Base-by-base conservation (phyloP, 2,797 vertebrate genomes). In the Orestias chungarensis region DNA sequence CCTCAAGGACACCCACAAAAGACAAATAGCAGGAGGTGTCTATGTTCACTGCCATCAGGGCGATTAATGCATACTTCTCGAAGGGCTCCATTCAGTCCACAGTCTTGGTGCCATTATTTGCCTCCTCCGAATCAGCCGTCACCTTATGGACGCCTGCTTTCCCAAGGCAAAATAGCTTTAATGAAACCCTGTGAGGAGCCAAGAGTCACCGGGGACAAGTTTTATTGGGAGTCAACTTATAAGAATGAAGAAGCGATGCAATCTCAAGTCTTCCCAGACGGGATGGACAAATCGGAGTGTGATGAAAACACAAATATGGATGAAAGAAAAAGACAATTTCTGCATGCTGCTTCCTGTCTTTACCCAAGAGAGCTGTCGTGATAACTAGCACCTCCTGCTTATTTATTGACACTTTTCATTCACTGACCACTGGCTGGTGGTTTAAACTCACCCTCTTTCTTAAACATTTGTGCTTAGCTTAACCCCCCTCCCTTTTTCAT, bases 351-450 rank as follows among this genome's bases (percentile, higher is more conserved):
- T 81, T 52, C 70, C 31, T 50, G 14, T 85, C 80, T 87, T 77
- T 74, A 80, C 85, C 69, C 79, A 71, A 35, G 73, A 72, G 86
- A 89, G 76, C 82, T 84, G 84, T 89, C 86, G 79, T 62, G 83
- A 84, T 76, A 82, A 75, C 68, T 43, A 23, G 70, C 75, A 76
- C 27, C 73, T 66, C 70, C 84, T 75, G 84, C 85, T 91, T 90
- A 91, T 92, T 91, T 89, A 90, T 90, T 75, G 86, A 83, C 76
- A 87, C 81, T 75, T 82, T 86, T 88, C 84, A 84, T 82, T 89
- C 79, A 85, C 50, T 65, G 68, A 65, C 84, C 75, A 82, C 76
- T 90, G 86, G 91, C 81, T 66, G 77, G 79, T 65, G 85, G 76
- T 90, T 90, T 84, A 75, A 86, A 86, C 82, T 82, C 77, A 74